phyloP scores from a whole-genome alignment of 2,113 vertebrate genomes.

The Pleuronectes platessa region DNA sequence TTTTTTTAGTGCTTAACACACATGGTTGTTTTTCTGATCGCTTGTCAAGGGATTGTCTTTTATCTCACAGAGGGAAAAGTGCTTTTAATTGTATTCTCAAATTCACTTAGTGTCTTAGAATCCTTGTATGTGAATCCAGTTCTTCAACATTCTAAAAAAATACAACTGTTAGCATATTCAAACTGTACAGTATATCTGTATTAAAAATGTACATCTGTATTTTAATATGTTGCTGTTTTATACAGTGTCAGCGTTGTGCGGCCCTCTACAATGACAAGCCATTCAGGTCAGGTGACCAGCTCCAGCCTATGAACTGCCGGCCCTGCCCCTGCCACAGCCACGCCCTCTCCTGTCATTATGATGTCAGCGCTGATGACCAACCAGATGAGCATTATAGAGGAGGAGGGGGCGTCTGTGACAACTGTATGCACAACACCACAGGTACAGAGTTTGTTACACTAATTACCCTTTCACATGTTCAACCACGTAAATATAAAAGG shows the following conservation, averaged over 20 bases:
- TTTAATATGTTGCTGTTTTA: slow-evolving; percentile 15
- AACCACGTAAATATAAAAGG: too few relatives aligned
- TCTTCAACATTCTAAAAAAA: not conserved
- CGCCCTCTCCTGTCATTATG: slow-evolving; percentile 88
- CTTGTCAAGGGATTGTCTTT: not conserved
- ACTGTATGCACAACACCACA: slow-evolving; percentile 89
- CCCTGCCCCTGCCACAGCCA: slow-evolving; percentile 89
- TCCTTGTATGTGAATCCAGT: too few relatives aligned
- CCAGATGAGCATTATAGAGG: slow-evolving; percentile 86
- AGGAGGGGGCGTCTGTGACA: slow-evolving; percentile 89
- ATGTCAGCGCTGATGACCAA: slow-evolving; percentile 82
- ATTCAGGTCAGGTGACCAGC: slow-evolving; percentile 87
- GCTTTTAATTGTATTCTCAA: not conserved
- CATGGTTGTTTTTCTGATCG: not conserved
- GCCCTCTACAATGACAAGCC: slow-evolving; percentile 92
- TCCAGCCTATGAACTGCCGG: slow-evolving; percentile 87
- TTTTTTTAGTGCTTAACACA: not conserved
- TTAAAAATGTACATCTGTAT: not conserved
- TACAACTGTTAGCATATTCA: not conserved
- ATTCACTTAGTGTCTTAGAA: not conserved
- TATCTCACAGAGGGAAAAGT: not conserved
- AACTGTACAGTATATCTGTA: not conserved
- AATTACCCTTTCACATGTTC: too few relatives aligned
- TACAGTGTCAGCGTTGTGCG: slow-evolving; percentile 88
- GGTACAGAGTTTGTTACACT: slow-evolving; percentile 74